Evolutionary conservation across 2,113 vertebrate species (phyloP).

Genomic region (Dasyurus viverrinus): DNA sequence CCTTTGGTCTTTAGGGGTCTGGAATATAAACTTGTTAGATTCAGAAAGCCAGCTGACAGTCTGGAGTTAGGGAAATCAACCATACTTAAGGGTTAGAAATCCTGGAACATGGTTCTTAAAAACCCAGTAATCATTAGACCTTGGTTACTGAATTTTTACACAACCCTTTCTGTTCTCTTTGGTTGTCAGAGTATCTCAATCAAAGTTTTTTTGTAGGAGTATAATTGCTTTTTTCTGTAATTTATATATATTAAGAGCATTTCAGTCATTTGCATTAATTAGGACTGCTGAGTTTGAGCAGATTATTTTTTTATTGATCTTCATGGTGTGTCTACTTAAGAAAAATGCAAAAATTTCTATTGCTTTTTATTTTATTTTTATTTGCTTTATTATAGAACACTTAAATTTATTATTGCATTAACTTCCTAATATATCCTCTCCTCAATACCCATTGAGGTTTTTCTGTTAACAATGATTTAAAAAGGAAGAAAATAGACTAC

Average conservation of each 20-base stretch:
- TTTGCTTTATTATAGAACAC: background rate
- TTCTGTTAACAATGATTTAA: background rate
- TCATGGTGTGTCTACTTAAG: background rate
- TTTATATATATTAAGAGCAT: constrained; percentile 40
- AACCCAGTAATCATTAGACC: constrained; percentile 64
- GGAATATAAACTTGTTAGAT: constrained; percentile 45
- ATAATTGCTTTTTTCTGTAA: background rate
- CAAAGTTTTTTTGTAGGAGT: background rate
- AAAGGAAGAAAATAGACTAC: background rate
- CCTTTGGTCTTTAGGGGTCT: constrained; percentile 59
- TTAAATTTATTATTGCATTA: background rate
- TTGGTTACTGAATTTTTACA: constrained; percentile 58
- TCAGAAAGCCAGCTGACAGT: constrained; percentile 65
- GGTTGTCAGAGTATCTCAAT: constrained; percentile 1
- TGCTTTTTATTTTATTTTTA: background rate
- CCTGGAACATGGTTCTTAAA: constrained; percentile 45
- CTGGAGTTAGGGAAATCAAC: constrained; percentile 59
- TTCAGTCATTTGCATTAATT: constrained; percentile 33
- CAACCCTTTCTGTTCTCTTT: constrained; percentile 15
- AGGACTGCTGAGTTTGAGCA: constrained; percentile 29
- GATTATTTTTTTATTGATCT: background rate
- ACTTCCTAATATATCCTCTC: background rate
- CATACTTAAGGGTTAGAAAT: constrained; percentile 48
- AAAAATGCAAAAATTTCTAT: background rate
- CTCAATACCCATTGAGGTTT: background rate